Base-by-base conservation (phyloP, 2,888 invertebrate species). In the Salpingus planirostris region DNA sequence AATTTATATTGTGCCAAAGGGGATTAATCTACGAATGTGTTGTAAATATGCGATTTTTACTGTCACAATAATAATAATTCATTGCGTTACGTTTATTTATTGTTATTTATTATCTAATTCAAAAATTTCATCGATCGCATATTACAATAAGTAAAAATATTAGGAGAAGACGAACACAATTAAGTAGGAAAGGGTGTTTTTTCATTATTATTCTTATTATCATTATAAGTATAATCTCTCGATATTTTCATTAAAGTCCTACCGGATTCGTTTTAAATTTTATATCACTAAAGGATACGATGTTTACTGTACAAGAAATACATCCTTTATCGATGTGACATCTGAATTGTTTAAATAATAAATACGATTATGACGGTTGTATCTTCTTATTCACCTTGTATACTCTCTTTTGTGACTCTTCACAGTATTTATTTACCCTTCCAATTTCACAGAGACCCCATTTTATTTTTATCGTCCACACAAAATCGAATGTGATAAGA, bases 251-350 rank as follows among this genome's bases (percentile, higher is more conserved):
- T 29, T 15, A 29, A 18, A n/a, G 10, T 36, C 2, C 2, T 25
- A 15, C 15, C n/a, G 15, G 21, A 14, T 28, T 12, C 24, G 23
- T 22, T 13, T 39, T 32, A 39, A 44, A 41, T 51, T 48, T 52
- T 52, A 45, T 54, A 52, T 52, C 46, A 47, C 38, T 46, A 46
- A 47, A 49, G 38, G 44, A 47, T 47, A 46, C 40, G 46, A 41
- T 49, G 46, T 51, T 49, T 47, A 49, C 39, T 52, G 51, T 54
- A 50, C 44, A 44, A 42, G 31, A 40, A 55, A 54, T 54, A 47
- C 57, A 59, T 59, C 57, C 57, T 57, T 58, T 54, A 59, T 59
- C 59, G 58, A 59, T 60, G 60, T 60, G 49, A 51, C 47, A 50
- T 54, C 49, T 52, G 49, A 49, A 52, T 50, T 57, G 57, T 59